Evolutionary conservation across 2,797 vertebrate genomes (phyloP), one percentile per base, ranked within the genome.

Genomic region (Scomberomorus guttatus): DNA sequence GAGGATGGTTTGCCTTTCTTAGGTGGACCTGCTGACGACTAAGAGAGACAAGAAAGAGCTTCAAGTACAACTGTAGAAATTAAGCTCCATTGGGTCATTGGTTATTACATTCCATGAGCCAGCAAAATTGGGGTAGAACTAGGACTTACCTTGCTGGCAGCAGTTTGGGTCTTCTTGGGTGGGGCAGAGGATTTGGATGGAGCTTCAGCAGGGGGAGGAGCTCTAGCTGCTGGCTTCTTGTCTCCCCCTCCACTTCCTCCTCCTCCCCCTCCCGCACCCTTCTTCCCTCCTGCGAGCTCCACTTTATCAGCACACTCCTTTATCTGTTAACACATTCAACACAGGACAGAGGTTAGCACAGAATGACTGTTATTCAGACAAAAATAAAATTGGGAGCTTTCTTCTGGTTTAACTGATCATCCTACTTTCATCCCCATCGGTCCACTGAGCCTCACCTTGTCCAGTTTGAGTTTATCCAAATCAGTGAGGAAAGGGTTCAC

Each of bases 231-330:
- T 24, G 93, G 70, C 74, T 97, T 98, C 80, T 97, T 98, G 52
- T 95, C 97, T 65, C 92, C 97, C 6, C 94, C 95, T 56, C 66
- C 86, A 12, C 67, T 82, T 32, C 69, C 92, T 25, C 55, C 83
- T 1, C 62, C 71, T 27, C 85, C 88, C 66, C 81, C 92, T 32
- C 81, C 90, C 29, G 80, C 92, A 50, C 82, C 11, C 77, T 97
- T 98, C 84, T 95, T 97, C 68, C 95, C 96, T 92, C 94, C 95
- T 69, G 93, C 89, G 17, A 99, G 89, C 78, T 99, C 98, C 12
- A 98, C 96, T 86, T 98, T 99, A 75, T 99, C 98, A 64, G 98
- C 96, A 84, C 95, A 96, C 81, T 99, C 98, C 93, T 99, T 99
- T 83, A 99, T 97, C 98, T 99, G 87, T 76, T n/a, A 2, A 44